These are phyloP conservation scores for Oncorhynchus masou DNA, from an alignment of 2,113 vertebrate genomes.

Conservation along the genomic window DNA sequence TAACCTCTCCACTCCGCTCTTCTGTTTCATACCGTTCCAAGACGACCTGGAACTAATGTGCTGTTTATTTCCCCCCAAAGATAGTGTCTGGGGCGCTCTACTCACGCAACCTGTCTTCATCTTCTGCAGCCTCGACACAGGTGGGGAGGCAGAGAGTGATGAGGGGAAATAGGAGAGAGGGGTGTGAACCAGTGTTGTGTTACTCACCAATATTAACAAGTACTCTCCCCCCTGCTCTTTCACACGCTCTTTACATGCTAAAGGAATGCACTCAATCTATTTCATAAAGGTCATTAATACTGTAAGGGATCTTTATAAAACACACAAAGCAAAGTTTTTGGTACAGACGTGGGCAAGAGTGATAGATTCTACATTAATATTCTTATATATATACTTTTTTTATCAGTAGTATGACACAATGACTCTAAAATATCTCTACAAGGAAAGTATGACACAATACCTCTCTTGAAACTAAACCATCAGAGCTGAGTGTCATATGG, in stretches of 20 bases:
- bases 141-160: conserved; percentile 27
- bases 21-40: conserved; percentile 63
- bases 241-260: not conserved
- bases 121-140: conserved; percentile 29
- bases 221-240: not conserved
- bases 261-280: not conserved
- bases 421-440: too few species aligned
- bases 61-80: conserved; percentile 67
- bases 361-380: not conserved
- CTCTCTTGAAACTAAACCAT: too few species aligned
- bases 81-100: conserved; percentile 44
- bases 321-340: not conserved
- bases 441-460: not conserved
- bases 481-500: conserved; percentile 9
- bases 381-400: not conserved
- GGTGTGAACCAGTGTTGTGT: conserved; percentile 18
- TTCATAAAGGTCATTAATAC: not conserved
- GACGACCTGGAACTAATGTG: conserved; percentile 69
- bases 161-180: conserved; percentile 7
- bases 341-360: not conserved
- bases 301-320: not conserved
- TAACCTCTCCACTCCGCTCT: conserved; percentile 42
- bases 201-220: conserved; percentile 30
- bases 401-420: not conserved
- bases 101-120: conserved; percentile 61